Evolutionary conservation across 2,113 vertebrate genomes (phyloP).

Genomic region (Phylloscopus trochiloides): DNA sequence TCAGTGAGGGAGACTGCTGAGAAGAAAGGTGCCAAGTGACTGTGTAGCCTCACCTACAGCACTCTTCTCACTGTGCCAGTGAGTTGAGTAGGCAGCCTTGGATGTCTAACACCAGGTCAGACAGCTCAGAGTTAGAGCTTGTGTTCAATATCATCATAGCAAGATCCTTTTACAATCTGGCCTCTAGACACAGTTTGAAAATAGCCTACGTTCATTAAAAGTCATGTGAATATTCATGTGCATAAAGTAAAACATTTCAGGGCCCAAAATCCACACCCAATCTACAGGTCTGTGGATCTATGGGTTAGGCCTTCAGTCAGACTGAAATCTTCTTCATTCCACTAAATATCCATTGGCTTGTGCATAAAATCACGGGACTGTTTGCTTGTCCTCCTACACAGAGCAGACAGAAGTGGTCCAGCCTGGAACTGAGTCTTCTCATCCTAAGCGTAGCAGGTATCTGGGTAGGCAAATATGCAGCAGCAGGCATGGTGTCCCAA

Average conservation of each 20-base stretch:
- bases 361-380: neutral
- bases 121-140: neutral
- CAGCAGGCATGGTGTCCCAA: neutral
- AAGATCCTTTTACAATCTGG: neutral
- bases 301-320: neutral
- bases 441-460: fast-evolving
- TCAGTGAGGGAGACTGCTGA: neutral
- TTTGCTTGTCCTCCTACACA: neutral
- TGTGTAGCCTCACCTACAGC: neutral
- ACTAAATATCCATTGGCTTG: neutral
- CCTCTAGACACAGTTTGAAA: neutral
- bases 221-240: neutral
- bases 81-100: neutral
- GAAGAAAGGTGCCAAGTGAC: neutral
- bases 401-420: neutral
- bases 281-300: neutral
- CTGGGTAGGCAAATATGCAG: neutral
- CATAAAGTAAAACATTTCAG: neutral
- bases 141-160: neutral
- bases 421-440: neutral
- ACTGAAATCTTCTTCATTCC: neutral
- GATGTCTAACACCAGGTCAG: neutral
- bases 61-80: fast-evolving
- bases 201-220: neutral
- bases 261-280: neutral